Evolutionary conservation across 2,113 vertebrate species (phyloP).

Genomic region (Rhadina sibilatrix): DNA sequence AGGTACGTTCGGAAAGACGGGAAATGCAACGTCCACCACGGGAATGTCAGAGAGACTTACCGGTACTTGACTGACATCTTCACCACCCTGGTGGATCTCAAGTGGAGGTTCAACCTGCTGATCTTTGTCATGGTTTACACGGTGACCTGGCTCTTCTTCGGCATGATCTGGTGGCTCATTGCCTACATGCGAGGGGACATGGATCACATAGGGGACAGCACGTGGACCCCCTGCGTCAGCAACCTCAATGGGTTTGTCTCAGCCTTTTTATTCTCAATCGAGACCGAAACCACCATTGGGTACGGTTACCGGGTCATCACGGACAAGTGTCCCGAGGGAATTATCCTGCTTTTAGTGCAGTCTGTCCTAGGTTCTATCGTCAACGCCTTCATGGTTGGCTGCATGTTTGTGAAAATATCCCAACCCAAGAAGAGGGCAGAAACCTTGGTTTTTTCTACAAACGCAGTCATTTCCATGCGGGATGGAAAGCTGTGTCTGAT

Average conservation of each 20-base stretch:
- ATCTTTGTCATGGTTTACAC: constrained; percentile 99
- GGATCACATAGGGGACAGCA: constrained; percentile 89
- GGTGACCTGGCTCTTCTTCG: constrained; percentile 97
- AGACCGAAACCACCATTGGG: constrained; percentile 98
- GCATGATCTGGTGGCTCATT: constrained; percentile 99
- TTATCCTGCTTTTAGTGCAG: constrained; percentile 92
- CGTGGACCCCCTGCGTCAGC: constrained; percentile 96
- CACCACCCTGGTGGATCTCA: constrained; percentile 96
- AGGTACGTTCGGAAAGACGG: constrained; percentile 97
- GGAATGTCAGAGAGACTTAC: constrained; percentile 94
- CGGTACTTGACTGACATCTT: constrained; percentile 97
- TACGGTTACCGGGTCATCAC: constrained; percentile 99
- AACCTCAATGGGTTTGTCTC: constrained; percentile 97
- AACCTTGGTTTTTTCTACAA: constrained; percentile 97
- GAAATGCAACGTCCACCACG: constrained; percentile 98
- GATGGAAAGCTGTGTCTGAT: constrained; percentile 96
- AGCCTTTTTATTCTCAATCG: constrained; percentile 98
- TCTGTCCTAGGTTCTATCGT: constrained; percentile 98
- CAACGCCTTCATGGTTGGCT: constrained; percentile 99
- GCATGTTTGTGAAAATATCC: constrained; percentile 99
- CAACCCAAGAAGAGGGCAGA: constrained; percentile 99
- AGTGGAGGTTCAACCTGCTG: constrained; percentile 96
- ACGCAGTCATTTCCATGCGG: constrained; percentile 95
- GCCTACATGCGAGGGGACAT: constrained; percentile 94
- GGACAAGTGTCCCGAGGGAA: constrained; percentile 96